Evolutionary conservation across 2,113 vertebrate species (phyloP).

Genomic region (Tamias sibiricus): DNA sequence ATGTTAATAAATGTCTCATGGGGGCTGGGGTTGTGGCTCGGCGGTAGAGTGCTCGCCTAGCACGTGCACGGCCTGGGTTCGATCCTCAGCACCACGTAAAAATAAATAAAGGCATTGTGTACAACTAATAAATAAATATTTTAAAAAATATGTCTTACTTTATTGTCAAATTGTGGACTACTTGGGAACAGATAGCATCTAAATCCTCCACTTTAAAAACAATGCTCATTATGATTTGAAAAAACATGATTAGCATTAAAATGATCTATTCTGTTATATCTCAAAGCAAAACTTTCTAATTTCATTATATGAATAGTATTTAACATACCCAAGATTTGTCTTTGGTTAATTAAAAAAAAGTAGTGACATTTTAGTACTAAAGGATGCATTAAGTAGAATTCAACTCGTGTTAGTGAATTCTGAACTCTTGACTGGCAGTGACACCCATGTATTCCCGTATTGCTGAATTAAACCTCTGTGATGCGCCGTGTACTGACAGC

Average conservation of each 20-base stretch:
- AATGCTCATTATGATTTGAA: background rate
- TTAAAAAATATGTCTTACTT: constrained; percentile 21
- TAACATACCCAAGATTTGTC: background rate
- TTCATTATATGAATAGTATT: background rate
- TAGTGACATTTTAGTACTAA: background rate
- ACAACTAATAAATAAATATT: too few relatives aligned
- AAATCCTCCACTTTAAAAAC: constrained; percentile 14
- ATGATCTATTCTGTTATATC: background rate
- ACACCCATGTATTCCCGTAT: background rate
- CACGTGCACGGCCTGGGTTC: too few relatives aligned
- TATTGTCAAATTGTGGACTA: background rate
- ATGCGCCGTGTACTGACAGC: background rate
- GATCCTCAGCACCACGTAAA: too few relatives aligned
- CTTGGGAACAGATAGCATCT: background rate
- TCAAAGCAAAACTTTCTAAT: constrained; percentile 38
- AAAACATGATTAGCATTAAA: constrained; percentile 14
- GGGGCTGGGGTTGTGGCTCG: too few relatives aligned
- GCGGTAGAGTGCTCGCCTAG: too few relatives aligned
- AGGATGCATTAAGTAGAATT: background rate
- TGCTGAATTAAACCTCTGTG: background rate
- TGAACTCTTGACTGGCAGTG: background rate
- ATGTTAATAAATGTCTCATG: too few relatives aligned
- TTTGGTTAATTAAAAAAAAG: constrained; percentile 12
- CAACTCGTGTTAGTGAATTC: background rate
- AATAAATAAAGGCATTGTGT: too few relatives aligned